Base-by-base conservation (phyloP, 2,888 invertebrate genomes). In the Oscheius sp. region DNA sequence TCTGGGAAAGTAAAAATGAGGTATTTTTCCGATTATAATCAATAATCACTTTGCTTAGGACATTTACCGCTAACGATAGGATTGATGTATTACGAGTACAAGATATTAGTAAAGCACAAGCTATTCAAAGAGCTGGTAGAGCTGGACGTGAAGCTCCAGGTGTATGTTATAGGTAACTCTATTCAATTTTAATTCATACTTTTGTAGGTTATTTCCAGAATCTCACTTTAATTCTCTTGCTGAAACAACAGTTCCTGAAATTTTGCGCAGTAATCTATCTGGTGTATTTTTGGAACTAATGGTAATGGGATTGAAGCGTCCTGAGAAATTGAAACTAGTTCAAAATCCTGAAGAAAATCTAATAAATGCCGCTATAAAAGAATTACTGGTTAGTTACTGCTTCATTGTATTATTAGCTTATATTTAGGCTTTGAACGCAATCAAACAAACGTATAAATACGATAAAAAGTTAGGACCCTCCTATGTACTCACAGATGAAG, bases 111-210 rank as follows among this genome's bases (percentile, higher is more conserved):
- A 91, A 92, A 87, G 93, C 95, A 53, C 94, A 94, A 52, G 96
- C 96, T 0, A 90, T 91, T 69, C 96, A 97, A 87, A 89, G 97
- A 69, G 93, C 95, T 0, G 97, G 97, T 0, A 90, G 97, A 65
- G 94, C 95, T 1, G 97, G 96, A 0, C 90, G 97, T 58, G 84
- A 84, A 55, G 82, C 82, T 3, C 79, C 80, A 15, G 86, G 86
- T 37, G 81, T 78, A 58, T 86, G 85, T 70, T 85, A 81, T 66
- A 73, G 84, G 20, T 57, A 39, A 34, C 8, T 53, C 12, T 37
- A 10, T 25, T 25, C 12, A 15, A n/a, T 33, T 57, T 57, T n/a
- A 33, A 1, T 23, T 12, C 37, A 23, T 55, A 20, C 12, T 2
- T 55, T 55, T 33, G 20, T 31, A 69, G 71, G 20, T 63, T 71